Evolutionary conservation across 2,797 vertebrate genomes (phyloP).

Genomic region (Morelia viridis): DNA sequence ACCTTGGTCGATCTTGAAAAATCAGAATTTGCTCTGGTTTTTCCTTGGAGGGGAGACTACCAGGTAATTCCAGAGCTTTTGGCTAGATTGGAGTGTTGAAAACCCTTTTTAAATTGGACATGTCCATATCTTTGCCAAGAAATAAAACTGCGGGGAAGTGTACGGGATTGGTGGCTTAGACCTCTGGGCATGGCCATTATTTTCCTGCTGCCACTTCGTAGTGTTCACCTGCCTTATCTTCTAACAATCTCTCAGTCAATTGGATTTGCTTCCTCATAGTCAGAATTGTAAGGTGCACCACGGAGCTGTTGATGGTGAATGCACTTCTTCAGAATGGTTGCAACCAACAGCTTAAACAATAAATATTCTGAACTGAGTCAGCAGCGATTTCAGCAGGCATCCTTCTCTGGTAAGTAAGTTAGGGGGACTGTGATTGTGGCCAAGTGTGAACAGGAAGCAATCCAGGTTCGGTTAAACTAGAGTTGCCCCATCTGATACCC

Average conservation of each 20-base stretch:
- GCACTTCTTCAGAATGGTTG: constrained; percentile 69
- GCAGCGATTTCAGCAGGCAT: constrained; percentile 65
- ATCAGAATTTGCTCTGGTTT: not conserved
- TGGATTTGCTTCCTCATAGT: constrained; percentile 16
- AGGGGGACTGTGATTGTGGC: not conserved
- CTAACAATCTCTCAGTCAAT: not conserved
- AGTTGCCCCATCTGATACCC: not conserved
- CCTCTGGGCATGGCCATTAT: not conserved
- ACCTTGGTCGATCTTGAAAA: not conserved
- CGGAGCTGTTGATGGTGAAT: constrained; percentile 5
- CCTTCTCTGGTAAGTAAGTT: constrained; percentile 74
- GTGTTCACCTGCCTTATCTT: not conserved
- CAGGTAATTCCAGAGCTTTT: not conserved
- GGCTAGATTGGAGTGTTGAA: not conserved
- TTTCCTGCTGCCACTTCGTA: not conserved
- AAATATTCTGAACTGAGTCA: constrained; percentile 71
- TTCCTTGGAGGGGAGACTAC: not conserved
- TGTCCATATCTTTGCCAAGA: not conserved
- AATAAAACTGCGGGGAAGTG: not conserved
- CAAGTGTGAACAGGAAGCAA: not conserved
- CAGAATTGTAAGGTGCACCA: constrained; percentile 25
- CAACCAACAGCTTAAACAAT: constrained; percentile 74
- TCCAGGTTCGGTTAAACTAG: not conserved
- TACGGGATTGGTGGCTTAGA: not conserved
- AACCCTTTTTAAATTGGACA: not conserved